Percentiles rank a stretch among this genome's conserved stretches.
Conservation (phyloP, 2,113 vertebrate genomes). For the Lanius collurio region DNA sequence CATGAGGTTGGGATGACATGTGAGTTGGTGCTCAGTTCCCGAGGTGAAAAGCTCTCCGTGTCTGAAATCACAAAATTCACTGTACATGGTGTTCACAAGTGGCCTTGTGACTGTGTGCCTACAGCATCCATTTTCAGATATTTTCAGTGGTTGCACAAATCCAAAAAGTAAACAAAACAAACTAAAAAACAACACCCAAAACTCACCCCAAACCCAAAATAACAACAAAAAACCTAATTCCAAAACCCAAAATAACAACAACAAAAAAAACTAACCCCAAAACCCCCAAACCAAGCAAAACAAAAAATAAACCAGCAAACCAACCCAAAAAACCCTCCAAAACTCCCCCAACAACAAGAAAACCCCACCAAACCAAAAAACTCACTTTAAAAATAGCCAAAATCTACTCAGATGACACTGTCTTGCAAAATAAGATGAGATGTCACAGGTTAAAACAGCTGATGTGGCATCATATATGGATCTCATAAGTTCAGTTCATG, state of each 20-base stretch:
- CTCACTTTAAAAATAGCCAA: rapidly evolving
- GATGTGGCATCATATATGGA: background rate
- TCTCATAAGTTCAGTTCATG: background rate
- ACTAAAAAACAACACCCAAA: background rate
- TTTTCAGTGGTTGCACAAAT: background rate
- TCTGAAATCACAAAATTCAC: background rate
- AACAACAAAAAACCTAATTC: no score
- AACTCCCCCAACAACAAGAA: background rate
- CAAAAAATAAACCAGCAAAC: background rate
- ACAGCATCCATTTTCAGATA: background rate
- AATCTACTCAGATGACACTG: background rate
- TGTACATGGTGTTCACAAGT: background rate
- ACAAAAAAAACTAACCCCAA: no score
- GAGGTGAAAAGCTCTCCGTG: background rate
- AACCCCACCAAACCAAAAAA: background rate
- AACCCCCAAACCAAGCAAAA: background rate
- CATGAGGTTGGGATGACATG: background rate
- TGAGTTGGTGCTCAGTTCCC: rapidly evolving
- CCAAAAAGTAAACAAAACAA: background rate
- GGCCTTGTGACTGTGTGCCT: background rate
- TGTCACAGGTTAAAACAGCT: background rate
- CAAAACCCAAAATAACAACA: no score
- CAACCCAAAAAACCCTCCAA: no score
- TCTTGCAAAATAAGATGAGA: background rate
- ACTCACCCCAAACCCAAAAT: no score